Evolutionary conservation across 37 sponge, comb jelly and placozoan species (phyloP).

Genomic region (Corticium candelabrum): DNA sequence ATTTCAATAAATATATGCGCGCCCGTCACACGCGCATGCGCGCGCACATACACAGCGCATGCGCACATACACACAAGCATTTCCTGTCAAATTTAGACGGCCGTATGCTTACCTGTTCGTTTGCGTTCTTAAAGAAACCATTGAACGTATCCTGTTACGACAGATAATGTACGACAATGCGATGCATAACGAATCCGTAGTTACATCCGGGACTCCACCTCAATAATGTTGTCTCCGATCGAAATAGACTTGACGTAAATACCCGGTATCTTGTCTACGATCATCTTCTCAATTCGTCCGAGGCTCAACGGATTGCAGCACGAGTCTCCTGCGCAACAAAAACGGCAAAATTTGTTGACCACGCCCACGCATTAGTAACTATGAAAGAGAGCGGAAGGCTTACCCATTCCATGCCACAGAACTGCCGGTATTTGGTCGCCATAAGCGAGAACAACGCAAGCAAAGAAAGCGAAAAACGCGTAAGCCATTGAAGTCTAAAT

Average conservation of each 20-base stretch:
- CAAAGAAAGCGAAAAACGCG: not conserved
- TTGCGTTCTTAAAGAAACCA: conserved; percentile 82
- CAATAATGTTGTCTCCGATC: conserved; percentile 56
- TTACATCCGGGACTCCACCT: too few relatives aligned
- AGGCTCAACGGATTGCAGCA: conserved; percentile 97
- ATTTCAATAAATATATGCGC: too few relatives aligned
- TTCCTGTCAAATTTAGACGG: too few relatives aligned
- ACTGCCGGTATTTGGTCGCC: conserved; percentile 67
- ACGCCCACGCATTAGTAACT: too few relatives aligned
- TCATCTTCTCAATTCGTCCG: conserved; percentile 57
- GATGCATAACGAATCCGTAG: too few relatives aligned
- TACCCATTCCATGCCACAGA: conserved; percentile 98
- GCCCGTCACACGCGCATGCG: too few relatives aligned
- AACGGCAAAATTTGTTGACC: too few relatives aligned
- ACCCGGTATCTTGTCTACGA: conserved; percentile 59
- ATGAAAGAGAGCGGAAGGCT: not conserved
- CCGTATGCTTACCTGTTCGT: conserved; percentile 39
- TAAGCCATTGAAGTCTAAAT: too few relatives aligned
- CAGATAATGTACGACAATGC: too few relatives aligned
- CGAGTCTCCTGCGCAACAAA: conserved; percentile 70
- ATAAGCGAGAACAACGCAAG: not conserved
- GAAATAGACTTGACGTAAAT: conserved; percentile 71
- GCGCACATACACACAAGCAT: too few relatives aligned
- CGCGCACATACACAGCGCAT: too few relatives aligned
- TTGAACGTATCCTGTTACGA: conserved; percentile 64